A percentile compares a stretch with the other conserved stretches of the same genome.
Conservation (phyloP, 2,888 invertebrate species). For the Zaprionus obscuricornis region DNA sequence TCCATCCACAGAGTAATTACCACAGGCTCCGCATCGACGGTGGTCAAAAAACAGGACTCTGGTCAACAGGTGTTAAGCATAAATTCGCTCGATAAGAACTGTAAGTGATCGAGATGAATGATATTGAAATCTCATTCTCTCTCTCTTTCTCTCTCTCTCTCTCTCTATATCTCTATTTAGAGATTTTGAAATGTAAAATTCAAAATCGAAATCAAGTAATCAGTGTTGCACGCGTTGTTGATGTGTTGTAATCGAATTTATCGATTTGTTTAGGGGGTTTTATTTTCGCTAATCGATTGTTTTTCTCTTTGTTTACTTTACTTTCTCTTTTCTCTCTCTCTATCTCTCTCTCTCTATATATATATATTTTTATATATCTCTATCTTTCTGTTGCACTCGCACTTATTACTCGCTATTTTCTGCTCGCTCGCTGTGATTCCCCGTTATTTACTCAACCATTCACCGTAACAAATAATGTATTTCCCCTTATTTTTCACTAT, state of each 20-base stretch:
- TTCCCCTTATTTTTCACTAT: slow-evolving; percentile 30
- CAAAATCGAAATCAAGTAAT: slow-evolving; percentile 47
- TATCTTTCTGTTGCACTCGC: too few relatives aligned
- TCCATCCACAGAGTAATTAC: slow-evolving; percentile 81
- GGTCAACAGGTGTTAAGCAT: slow-evolving; percentile 83
- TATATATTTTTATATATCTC: not conserved
- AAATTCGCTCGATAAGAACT: slow-evolving; percentile 83
- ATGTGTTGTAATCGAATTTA: slow-evolving; percentile 60
- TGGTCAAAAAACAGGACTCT: slow-evolving; percentile 82
- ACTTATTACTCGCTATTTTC: slow-evolving; percentile 41
- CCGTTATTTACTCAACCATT: slow-evolving; percentile 28
- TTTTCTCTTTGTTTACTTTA: slow-evolving; percentile 61
- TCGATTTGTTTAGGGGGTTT: slow-evolving; percentile 40
- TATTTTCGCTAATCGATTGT: slow-evolving; percentile 70
- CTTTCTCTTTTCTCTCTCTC: slow-evolving; percentile 35
- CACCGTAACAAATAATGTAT: slow-evolving; percentile 22
- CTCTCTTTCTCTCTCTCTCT: too few relatives aligned
- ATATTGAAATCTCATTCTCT: too few relatives aligned
- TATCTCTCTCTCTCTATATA: slow-evolving; percentile 35
- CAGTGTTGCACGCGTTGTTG: slow-evolving; percentile 75
- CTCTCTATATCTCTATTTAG: too few relatives aligned
- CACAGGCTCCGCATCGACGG: slow-evolving; percentile 81
- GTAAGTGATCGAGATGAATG: slow-evolving; percentile 81
- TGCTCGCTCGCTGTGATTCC: slow-evolving; percentile 54
- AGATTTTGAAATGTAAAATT: slow-evolving; percentile 16